Evolutionary conservation across 2,888 invertebrate species (phyloP).

Genomic region (Apodemia duryi): DNA sequence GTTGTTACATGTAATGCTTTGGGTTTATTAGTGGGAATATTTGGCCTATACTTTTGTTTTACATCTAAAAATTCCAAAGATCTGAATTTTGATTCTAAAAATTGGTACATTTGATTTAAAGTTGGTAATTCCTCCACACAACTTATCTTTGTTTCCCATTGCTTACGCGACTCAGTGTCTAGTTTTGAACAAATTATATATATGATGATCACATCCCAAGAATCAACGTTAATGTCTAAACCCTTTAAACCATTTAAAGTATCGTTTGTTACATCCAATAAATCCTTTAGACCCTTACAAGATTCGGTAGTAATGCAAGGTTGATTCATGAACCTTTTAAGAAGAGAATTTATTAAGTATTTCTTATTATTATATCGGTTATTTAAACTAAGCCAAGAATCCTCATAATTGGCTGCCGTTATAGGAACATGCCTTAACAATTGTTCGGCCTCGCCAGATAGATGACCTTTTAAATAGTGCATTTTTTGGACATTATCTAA

Average conservation of each 20-base stretch:
- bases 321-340: constrained; percentile 22
- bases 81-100: neutral
- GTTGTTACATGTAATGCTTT: too few relatives aligned
- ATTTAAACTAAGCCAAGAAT: constrained; percentile 29
- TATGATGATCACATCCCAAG: too few relatives aligned
- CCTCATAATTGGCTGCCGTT: constrained; percentile 27
- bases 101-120: neutral
- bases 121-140: too few relatives aligned
- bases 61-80: constrained; percentile 1
- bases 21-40: neutral
- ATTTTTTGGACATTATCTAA: constrained; percentile 15
- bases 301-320: neutral
- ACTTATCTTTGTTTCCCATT: too few relatives aligned
- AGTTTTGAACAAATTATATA: too few relatives aligned
- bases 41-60: neutral
- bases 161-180: too few relatives aligned
- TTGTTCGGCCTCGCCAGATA: constrained; percentile 33
- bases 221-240: neutral
- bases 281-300: neutral
- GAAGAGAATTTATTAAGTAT: constrained; percentile 27
- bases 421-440: constrained; percentile 27
- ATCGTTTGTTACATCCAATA: neutral
- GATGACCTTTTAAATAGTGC: constrained; percentile 28
- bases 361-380: constrained; percentile 32
- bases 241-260: neutral